Conservation (phyloP, 2,888 invertebrate species). For the Polydrusus pterygomalis region DNA sequence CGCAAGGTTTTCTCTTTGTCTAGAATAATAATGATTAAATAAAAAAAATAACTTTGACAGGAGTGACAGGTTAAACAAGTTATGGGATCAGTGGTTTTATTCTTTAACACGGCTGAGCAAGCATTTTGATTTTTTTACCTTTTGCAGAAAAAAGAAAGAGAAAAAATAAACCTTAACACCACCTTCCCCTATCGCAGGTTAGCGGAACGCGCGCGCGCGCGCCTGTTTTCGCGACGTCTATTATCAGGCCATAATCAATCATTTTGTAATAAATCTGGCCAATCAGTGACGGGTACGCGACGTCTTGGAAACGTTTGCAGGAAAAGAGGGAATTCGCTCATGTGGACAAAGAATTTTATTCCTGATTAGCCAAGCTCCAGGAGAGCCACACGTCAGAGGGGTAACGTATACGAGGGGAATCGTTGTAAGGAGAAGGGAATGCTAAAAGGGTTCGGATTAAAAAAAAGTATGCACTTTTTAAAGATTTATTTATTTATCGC, state of each 20-base stretch:
- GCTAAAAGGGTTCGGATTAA: too few species aligned
- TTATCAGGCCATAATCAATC: slow-evolving; percentile 67
- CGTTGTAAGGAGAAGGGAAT: too few species aligned
- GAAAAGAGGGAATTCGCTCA: neutral
- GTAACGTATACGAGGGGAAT: too few species aligned
- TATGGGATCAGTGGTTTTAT: too few species aligned
- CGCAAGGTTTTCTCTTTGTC: too few species aligned
- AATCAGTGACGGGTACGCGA: slow-evolving; percentile 54
- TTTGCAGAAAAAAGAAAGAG: neutral
- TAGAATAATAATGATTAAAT: too few species aligned
- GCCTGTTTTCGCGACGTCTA: slow-evolving; percentile 44
- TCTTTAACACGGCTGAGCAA: too few species aligned
- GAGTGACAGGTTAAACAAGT: too few species aligned
- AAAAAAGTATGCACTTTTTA: too few species aligned
- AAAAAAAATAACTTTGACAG: too few species aligned
- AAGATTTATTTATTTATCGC: too few species aligned
- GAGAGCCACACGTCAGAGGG: neutral
- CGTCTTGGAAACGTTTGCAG: slow-evolving; percentile 13
- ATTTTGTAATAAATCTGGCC: slow-evolving; percentile 64
- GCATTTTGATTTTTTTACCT: too few species aligned
- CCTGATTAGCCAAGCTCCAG: neutral
- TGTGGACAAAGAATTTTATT: slow-evolving; percentile 3
- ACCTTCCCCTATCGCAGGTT: slow-evolving; percentile 16
- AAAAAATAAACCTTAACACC: neutral
- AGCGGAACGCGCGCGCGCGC: slow-evolving; percentile 37